Percentiles rank a stretch among this genome's conserved stretches.
Conservation (phyloP, 2,113 vertebrate species). For the Phylloscopus trochilus region DNA sequence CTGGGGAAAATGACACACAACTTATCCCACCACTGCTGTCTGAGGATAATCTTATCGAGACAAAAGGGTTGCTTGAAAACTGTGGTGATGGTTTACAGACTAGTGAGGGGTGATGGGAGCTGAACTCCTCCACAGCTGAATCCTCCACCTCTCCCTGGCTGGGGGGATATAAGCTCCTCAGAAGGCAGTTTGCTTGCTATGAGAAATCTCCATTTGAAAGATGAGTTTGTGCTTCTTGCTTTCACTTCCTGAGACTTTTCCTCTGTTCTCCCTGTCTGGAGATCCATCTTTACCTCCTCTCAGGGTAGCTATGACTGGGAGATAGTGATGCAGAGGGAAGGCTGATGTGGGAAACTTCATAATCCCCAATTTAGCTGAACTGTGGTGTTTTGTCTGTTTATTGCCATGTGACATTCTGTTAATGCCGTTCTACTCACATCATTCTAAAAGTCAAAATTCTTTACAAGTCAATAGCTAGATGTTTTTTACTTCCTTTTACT, state of each 20-base stretch:
- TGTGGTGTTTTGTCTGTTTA: neutral
- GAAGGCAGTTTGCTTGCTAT: neutral
- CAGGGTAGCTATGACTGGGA: neutral
- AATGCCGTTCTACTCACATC: neutral
- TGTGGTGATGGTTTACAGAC: neutral
- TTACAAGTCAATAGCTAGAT: neutral
- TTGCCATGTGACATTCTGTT: neutral
- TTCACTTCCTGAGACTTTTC: neutral
- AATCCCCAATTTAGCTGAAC: neutral
- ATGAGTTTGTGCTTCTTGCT: neutral
- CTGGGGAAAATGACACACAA: neutral
- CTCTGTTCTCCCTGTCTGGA: neutral
- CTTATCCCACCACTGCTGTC: neutral
- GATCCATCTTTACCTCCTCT: neutral
- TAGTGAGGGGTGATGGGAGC: neutral
- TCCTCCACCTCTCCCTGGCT: neutral
- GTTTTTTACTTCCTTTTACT: neutral
- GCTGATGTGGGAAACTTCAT: neutral
- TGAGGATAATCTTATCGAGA: neutral
- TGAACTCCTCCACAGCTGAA: neutral
- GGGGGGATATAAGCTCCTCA: neutral
- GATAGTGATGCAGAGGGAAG: neutral
- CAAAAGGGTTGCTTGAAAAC: neutral
- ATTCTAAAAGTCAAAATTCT: conserved; percentile 2
- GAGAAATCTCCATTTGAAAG: neutral